These are phyloP conservation scores for Lepidocyrtoides sp. DNA, from an alignment of 2,888 invertebrate species.

Conservation along the genomic window DNA sequence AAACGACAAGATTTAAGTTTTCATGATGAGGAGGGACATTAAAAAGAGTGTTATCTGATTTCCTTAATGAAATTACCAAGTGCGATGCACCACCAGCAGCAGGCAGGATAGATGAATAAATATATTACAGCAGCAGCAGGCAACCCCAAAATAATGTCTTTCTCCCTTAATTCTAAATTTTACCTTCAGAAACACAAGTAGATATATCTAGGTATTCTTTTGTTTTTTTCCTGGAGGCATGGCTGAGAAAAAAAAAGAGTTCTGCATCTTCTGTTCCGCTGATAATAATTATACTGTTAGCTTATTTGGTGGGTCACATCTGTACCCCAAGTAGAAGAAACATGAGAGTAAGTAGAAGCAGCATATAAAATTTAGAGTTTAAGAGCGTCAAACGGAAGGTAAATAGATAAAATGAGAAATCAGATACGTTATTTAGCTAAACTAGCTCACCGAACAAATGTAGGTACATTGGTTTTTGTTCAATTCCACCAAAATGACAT, in stretches of 20 bases:
- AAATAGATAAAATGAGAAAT: conserved; percentile 8
- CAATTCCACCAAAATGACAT: conserved; percentile 59
- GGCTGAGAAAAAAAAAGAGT: background rate
- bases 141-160: conserved; percentile 11
- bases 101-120: conserved; percentile 1
- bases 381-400: background rate
- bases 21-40: conserved; percentile 76
- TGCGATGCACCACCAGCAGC: background rate
- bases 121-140: background rate
- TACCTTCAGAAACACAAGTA: background rate
- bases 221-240: conserved; percentile 48
- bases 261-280: background rate
- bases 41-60: conserved; percentile 77
- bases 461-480: conserved; percentile 21
- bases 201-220: background rate
- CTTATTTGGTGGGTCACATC: background rate
- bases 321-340: background rate
- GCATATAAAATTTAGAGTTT: background rate
- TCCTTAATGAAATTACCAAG: conserved; percentile 77
- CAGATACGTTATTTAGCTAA: conserved; percentile 1
- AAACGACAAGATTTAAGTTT: conserved; percentile 60
- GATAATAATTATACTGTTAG: background rate
- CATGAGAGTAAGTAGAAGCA: background rate
- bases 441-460: background rate
- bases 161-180: background rate